Evolutionary conservation across 2,888 invertebrate species (phyloP), one percentile per base, ranked within the genome.

Genomic region (Chrysotoxum bicinctum): DNA sequence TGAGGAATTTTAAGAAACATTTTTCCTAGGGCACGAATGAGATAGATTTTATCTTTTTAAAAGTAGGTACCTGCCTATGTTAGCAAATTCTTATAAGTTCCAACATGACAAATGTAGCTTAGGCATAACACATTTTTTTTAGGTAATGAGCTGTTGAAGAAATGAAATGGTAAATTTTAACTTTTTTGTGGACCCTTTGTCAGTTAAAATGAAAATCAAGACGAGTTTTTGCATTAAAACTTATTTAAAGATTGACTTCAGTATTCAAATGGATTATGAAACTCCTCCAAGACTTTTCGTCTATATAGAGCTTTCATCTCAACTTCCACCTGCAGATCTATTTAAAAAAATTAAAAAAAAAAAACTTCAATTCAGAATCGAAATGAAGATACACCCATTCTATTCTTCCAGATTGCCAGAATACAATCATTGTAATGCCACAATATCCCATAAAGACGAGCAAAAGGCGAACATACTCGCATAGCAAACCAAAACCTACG

Each of bases 401-500:
- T 37, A 35, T 58, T 37, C 8, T 21, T 35, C 3, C n/a, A 58
- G 14, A 37, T 58, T 58, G 35, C 8, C 21, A 35, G 19, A 21
- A 58, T 58, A 37, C 58, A 58, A 58, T 58, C 58, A 58, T 58
- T 58, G 32, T 35, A 35, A 58, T 35, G 21, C 58, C 37, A 58
- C 58, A 58, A 37, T 58, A 37, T 58, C 58, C 58, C 58, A 58
- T 37, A 58, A 32, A 54, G 16, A 54, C 54, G 10, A 21, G 30
- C 32, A 43, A 58, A 70, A 40, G 58, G 23, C 37, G 26, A 7
- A 50, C 50, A 26, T 30, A 32, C 54, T 32, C 32, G n/a, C 10
- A 16, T 1, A 54, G 6, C 12, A 37, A 74, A 58, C 64, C 54
- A 58, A 82, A 76, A 56, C 72, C 58, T 40, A 45, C 56, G 56